phyloP scores from a whole-genome alignment of 1,140 invertebrate species.

The Papilio xuthus region DNA sequence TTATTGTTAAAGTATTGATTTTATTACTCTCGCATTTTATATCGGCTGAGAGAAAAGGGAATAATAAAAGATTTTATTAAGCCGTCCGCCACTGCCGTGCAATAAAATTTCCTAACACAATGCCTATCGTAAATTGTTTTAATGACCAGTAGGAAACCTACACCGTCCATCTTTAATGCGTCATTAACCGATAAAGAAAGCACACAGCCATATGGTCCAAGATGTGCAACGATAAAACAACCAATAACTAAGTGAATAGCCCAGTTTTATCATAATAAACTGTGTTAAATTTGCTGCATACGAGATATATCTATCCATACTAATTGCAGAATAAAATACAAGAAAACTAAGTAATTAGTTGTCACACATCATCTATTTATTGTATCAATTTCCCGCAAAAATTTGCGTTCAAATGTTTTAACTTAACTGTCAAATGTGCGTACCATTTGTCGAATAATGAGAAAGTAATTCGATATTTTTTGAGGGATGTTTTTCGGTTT shows the following conservation, averaged over 20 bases:
- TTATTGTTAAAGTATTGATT: conserved; percentile 38
- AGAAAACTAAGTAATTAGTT: not conserved
- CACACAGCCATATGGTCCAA: conserved; percentile 46
- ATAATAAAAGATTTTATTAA: conserved; percentile 55
- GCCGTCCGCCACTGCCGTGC: conserved; percentile 44
- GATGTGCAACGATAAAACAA: conserved; percentile 43
- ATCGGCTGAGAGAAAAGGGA: conserved; percentile 39
- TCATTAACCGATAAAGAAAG: conserved; percentile 56
- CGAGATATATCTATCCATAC: not conserved
- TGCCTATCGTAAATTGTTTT: conserved; percentile 56
- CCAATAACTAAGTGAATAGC: conserved; percentile 41
- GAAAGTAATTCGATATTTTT: conserved; percentile 62
- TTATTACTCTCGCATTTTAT: conserved; percentile 37
- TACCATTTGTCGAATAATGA: conserved; percentile 58
- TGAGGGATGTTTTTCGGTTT: conserved; percentile 57
- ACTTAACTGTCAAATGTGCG: conserved; percentile 47
- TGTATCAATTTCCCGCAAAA: conserved; percentile 48
- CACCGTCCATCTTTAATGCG: conserved; percentile 47
- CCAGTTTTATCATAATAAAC: conserved; percentile 41
- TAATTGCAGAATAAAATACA: not conserved
- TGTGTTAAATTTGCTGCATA: conserved; percentile 22
- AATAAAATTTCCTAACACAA: conserved; percentile 55
- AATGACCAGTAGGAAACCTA: conserved; percentile 47
- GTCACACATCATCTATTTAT: not conserved
- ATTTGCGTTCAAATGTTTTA: conserved; percentile 44